Conservation (phyloP, 1,140 invertebrate genomes). For the Scylla paramamosain region DNA sequence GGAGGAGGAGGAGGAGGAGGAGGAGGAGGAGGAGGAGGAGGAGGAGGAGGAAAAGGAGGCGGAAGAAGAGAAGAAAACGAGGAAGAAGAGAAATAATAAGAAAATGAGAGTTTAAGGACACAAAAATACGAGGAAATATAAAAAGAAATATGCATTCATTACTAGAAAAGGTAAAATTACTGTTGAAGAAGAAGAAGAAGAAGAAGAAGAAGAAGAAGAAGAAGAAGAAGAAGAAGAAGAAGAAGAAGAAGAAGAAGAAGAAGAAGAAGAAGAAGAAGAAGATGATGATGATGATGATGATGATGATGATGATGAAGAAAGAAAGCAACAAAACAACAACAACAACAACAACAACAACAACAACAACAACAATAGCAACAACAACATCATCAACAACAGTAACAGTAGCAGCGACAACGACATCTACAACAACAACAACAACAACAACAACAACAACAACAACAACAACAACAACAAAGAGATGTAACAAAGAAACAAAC, state of each 20-base stretch:
- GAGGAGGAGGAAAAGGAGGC: neutral
- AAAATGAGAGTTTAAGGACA: neutral
- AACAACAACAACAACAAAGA: neutral
- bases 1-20: neutral
- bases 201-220: neutral
- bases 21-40: neutral
- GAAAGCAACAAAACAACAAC: too few species aligned
- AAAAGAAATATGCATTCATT: too few species aligned
- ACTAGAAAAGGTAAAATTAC: too few species aligned
- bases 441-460: neutral
- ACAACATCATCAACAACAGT: too few species aligned
- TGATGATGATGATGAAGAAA: too few species aligned
- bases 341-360: too few species aligned
- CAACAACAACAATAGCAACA: too few species aligned
- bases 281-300: too few species aligned
- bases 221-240: neutral
- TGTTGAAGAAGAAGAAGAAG: neutral
- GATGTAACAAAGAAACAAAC: too few species aligned
- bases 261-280: neutral
- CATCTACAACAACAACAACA: neutral
- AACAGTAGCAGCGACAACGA: slow-evolving; percentile 5
- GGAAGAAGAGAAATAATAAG: neutral
- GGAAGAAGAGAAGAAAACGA: neutral
- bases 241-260: neutral
- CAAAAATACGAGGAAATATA: too few species aligned